Evolutionary conservation across 1,140 invertebrate species (phyloP).

Genomic region (Drosophila jambulina): DNA sequence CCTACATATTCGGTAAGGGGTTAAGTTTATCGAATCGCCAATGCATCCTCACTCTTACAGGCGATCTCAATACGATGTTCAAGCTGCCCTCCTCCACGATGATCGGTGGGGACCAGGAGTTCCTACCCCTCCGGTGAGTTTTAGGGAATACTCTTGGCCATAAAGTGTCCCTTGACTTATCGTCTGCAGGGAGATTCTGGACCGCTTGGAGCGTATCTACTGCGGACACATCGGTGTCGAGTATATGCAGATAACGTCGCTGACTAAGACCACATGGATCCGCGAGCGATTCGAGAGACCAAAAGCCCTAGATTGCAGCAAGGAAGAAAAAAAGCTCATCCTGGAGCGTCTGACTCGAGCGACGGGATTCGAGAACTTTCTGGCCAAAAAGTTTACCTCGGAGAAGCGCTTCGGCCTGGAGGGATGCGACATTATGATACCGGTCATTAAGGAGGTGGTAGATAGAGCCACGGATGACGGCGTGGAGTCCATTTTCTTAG

Average conservation of each 20-base stretch:
- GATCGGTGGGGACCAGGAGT: constrained; percentile 67
- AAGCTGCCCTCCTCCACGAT: constrained; percentile 64
- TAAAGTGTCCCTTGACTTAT: constrained; percentile 64
- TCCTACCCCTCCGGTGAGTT: constrained; percentile 60
- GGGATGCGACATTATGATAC: constrained; percentile 96
- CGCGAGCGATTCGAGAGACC: constrained; percentile 92
- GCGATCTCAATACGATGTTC: constrained; percentile 67
- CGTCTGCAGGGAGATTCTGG: constrained; percentile 89
- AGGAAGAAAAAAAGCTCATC: constrained; percentile 58
- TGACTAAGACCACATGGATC: constrained; percentile 92
- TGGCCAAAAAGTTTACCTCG: constrained; percentile 94
- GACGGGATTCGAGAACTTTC: constrained; percentile 91
- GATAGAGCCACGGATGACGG: constrained; percentile 91
- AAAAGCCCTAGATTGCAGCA: constrained; percentile 51
- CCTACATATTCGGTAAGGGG: constrained; percentile 61
- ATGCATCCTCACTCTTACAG: constrained; percentile 10
- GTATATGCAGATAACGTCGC: constrained; percentile 94
- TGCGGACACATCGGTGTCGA: constrained; percentile 92
- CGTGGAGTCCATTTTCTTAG: constrained; percentile 88
- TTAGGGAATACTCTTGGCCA: not conserved
- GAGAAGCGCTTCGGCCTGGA: constrained; percentile 97
- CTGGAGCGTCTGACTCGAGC: constrained; percentile 60
- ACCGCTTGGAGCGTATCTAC: constrained; percentile 90
- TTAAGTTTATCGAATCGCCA: not conserved
- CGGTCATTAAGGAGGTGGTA: constrained; percentile 94